A percentile compares a stretch with the other conserved stretches of the same genome.
These are phyloP conservation scores for Ophion ventricosus DNA, from an alignment of 2,888 invertebrate genomes.

Conservation along the genomic window DNA sequence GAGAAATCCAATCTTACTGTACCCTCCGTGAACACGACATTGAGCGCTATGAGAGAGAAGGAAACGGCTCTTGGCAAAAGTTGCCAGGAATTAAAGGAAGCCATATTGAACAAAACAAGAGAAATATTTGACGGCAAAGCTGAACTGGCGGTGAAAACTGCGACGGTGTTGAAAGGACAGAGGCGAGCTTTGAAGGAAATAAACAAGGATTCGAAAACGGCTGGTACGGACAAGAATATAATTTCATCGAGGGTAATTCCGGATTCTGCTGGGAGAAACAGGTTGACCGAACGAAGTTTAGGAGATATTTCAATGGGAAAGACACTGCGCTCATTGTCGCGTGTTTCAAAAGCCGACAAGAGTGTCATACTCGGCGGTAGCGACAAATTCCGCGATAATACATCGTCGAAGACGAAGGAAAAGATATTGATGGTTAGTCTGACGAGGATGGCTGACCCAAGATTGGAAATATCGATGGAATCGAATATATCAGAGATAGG, in stretches of 20 bases:
- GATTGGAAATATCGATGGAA: slow-evolving; percentile 37
- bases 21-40: not conserved
- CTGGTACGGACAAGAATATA: not conserved
- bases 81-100: slow-evolving; percentile 71
- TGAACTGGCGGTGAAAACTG: slow-evolving; percentile 70
- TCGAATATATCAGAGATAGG: slow-evolving; percentile 53
- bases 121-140: slow-evolving; percentile 72
- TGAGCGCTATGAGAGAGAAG: slow-evolving; percentile 64
- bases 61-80: slow-evolving; percentile 69
- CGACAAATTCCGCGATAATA: not conserved
- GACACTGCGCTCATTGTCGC: not conserved
- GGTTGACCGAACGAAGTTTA: not conserved
- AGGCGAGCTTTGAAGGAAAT: slow-evolving; percentile 27
- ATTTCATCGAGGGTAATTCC: not conserved
- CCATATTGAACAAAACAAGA: slow-evolving; percentile 75
- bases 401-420: not conserved
- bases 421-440: slow-evolving; percentile 39
- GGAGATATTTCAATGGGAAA: not conserved
- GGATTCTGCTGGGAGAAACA: not conserved
- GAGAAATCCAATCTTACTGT: slow-evolving; percentile 20
- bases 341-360: slow-evolving; percentile 3
- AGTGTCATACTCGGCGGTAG: slow-evolving; percentile 52
- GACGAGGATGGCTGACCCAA: slow-evolving; percentile 39
- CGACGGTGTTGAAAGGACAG: slow-evolving; percentile 60
- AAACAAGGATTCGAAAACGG: slow-evolving; percentile 7